phyloP scores from a whole-genome alignment of 1,140 invertebrate genomes.

The Yoshiicerus persimilis region DNA sequence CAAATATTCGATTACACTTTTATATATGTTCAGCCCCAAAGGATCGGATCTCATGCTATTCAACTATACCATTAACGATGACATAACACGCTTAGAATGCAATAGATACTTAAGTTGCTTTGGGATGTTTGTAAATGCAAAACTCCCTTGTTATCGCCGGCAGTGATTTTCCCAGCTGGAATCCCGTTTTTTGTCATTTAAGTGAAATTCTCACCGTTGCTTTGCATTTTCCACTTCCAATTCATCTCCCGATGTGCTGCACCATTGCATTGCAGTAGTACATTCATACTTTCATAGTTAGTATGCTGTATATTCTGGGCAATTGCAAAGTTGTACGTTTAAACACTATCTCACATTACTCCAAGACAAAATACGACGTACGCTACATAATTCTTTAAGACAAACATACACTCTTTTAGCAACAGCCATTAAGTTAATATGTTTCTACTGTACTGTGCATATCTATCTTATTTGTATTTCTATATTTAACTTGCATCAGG shows the following conservation, averaged over 20 bases:
- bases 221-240: neutral
- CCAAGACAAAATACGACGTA: neutral
- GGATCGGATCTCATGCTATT: no score
- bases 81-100: no score
- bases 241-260: neutral
- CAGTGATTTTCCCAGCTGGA: constrained; percentile 3
- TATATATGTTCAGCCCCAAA: neutral
- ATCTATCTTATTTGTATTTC: neutral
- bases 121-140: neutral
- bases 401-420: neutral
- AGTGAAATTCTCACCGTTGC: constrained; percentile 12
- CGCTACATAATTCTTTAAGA: constrained; percentile 10
- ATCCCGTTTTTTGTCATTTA: constrained; percentile 18
- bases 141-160: neutral
- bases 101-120: neutral
- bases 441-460: neutral
- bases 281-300: neutral
- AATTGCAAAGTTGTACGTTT: neutral
- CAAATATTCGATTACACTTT: neutral
- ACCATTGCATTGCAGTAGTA: neutral
- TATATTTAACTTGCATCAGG: neutral
- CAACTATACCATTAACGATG: no score
- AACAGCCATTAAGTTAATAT: neutral
- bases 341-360: neutral
- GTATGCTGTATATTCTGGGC: neutral